A percentile compares a stretch with the other conserved stretches of the same genome.
These are phyloP conservation scores for Zaprionus taronus DNA, from an alignment of 1,140 invertebrate species.

Conservation along the genomic window DNA sequence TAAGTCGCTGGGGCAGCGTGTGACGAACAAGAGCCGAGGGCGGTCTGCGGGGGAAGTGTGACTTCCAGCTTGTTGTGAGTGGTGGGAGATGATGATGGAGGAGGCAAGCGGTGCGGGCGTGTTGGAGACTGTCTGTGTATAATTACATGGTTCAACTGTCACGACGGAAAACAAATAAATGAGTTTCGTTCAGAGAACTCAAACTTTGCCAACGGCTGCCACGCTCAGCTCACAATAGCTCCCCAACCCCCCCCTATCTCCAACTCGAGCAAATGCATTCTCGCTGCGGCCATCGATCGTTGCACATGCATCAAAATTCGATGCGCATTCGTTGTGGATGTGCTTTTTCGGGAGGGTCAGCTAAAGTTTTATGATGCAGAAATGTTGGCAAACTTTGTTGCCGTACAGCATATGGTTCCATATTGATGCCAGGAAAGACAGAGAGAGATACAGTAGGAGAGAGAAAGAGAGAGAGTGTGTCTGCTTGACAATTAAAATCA, in stretches of 20 bases:
- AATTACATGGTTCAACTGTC: slow-evolving; percentile 82
- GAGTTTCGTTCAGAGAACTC: slow-evolving; percentile 66
- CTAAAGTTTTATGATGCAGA: slow-evolving; percentile 55
- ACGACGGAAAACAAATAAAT: slow-evolving; percentile 80
- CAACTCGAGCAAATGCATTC: slow-evolving; percentile 32
- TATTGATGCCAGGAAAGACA: not conserved
- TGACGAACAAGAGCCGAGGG: slow-evolving; percentile 14
- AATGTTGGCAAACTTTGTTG: slow-evolving; percentile 44
- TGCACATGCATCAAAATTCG: slow-evolving; percentile 51
- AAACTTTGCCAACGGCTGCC: slow-evolving; percentile 44
- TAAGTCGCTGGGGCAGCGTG: slow-evolving; percentile 54
- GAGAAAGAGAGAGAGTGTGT: not conserved
- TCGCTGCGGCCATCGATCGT: slow-evolving; percentile 51
- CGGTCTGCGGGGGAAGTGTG: not conserved
- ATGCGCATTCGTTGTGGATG: slow-evolving; percentile 43
- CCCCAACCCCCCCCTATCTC: not conserved
- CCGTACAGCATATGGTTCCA: slow-evolving; percentile 1
- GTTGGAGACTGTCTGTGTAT: slow-evolving; percentile 71
- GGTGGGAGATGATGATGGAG: not conserved
- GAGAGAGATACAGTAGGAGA: not conserved
- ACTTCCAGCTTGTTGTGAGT: not conserved
- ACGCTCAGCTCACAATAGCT: slow-evolving; percentile 17
- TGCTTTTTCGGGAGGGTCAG: not conserved
- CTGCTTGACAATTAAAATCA: slow-evolving; percentile 35
- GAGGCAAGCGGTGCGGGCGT: not conserved